phyloP scores from a whole-genome alignment of 2,113 vertebrate species.

The Glaucomys volans region DNA sequence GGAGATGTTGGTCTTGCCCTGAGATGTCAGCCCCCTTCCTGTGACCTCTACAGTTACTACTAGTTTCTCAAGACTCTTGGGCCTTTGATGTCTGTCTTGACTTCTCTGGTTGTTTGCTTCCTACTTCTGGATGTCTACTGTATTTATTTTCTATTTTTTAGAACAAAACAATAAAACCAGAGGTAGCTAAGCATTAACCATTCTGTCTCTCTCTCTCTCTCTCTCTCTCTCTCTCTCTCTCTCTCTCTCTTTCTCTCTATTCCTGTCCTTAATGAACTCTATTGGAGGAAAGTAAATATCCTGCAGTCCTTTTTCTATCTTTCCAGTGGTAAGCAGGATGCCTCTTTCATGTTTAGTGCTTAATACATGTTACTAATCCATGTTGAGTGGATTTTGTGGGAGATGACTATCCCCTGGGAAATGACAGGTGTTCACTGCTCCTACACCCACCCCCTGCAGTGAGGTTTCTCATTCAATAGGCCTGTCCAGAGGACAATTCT shows the following conservation, averaged over 20 bases:
- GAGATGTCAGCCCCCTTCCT: not conserved
- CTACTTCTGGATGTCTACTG: not conserved
- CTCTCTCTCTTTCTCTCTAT: not conserved
- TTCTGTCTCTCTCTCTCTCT: not conserved
- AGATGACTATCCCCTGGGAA: not conserved
- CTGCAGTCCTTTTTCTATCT: not conserved
- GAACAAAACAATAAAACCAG: not conserved
- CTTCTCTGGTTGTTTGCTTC: not conserved
- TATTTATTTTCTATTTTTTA: not conserved
- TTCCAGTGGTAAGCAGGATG: not conserved
- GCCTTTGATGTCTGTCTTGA: not conserved
- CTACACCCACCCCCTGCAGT: not conserved
- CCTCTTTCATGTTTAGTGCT: not conserved
- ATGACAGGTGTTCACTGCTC: not conserved
- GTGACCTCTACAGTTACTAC: not conserved
- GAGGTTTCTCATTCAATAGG: not conserved
- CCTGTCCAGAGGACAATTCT: constrained; percentile 25
- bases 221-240: not conserved
- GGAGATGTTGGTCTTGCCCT: not conserved
- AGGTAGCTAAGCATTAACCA: not conserved
- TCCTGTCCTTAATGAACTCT: not conserved
- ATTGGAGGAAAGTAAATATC: not conserved
- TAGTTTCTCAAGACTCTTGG: not conserved
- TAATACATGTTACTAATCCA: not conserved
- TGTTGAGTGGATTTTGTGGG: not conserved